Evolutionary conservation across 37 sponge, comb jelly and placozoan genomes (phyloP).

Genomic region (Crambe crambe): DNA sequence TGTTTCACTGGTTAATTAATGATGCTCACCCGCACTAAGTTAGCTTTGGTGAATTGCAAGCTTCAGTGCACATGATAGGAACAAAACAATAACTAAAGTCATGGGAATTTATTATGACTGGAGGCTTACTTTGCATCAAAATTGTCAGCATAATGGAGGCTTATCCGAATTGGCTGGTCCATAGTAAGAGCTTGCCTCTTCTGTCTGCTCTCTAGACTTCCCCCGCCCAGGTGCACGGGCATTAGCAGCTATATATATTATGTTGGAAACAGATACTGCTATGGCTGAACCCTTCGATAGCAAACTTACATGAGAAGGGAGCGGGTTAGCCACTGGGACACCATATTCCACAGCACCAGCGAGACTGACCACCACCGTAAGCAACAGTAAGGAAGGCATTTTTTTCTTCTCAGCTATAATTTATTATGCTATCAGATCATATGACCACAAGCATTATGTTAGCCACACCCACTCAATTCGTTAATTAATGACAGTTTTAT

Average conservation of each 20-base stretch:
- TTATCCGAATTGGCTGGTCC: slow-evolving; percentile 32
- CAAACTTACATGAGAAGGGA: neutral
- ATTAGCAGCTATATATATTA: neutral
- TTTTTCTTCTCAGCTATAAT: neutral
- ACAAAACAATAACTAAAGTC: neutral
- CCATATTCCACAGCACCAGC: neutral
- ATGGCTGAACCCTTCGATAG: too few relatives aligned
- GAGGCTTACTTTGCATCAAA: neutral
- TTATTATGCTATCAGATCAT: too few relatives aligned
- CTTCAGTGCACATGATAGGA: neutral
- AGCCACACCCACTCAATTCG: neutral
- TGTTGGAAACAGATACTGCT: too few relatives aligned
- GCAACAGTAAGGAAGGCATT: neutral
- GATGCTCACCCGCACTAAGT: neutral
- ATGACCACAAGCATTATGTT: neutral
- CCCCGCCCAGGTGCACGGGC: neutral
- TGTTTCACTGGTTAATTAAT: too few relatives aligned
- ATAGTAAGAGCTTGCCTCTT: slow-evolving; percentile 21
- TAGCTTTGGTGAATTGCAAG: neutral
- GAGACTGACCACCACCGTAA: neutral
- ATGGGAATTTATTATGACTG: neutral
- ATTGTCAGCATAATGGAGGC: slow-evolving; percentile 1
- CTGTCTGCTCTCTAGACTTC: neutral
- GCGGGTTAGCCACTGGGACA: neutral
- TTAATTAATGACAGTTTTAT: neutral